A percentile compares a stretch with the other conserved stretches of the same genome.
Conservation (phyloP, 1,140 invertebrate species). For the Bombus polaris region DNA sequence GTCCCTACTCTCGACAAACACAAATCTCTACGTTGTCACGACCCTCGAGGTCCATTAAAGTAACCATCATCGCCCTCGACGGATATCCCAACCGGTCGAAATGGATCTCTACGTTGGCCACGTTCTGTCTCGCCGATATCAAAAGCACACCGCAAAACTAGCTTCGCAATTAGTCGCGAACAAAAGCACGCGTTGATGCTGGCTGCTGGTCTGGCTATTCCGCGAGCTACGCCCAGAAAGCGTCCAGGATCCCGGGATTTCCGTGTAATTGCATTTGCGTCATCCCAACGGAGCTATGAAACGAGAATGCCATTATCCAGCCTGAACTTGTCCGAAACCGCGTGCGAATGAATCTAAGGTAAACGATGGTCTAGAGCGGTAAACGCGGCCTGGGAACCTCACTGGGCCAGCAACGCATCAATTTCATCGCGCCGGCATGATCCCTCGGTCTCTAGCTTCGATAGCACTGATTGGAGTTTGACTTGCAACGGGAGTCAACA, state of each 20-base stretch:
- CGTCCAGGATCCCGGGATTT: slow-evolving; percentile 33
- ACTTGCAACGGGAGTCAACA: too few species aligned
- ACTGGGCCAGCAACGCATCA: background rate
- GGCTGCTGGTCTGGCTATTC: background rate
- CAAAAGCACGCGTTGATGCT: slow-evolving; percentile 1
- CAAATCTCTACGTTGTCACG: slow-evolving; percentile 34
- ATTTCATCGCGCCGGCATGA: slow-evolving; percentile 58
- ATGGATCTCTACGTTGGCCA: background rate
- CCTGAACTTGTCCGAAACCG: background rate
- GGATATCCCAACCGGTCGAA: slow-evolving; percentile 20
- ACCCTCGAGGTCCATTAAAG: slow-evolving; percentile 31
- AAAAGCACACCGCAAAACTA: background rate
- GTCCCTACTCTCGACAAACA: background rate
- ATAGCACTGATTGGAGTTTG: too few species aligned
- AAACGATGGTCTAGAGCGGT: background rate
- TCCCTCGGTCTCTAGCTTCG: too few species aligned
- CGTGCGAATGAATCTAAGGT: slow-evolving; percentile 1
- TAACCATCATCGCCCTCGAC: slow-evolving; percentile 34
- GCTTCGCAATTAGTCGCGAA: slow-evolving; percentile 31
- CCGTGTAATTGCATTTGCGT: slow-evolving; percentile 75
- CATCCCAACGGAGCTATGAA: slow-evolving; percentile 63
- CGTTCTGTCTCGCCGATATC: background rate
- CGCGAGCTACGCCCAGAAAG: background rate
- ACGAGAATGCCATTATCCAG: slow-evolving; percentile 71
- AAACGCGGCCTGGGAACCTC: too few species aligned